Evolutionary conservation across 2,888 invertebrate species (phyloP), one percentile per base, ranked within the genome.

Genomic region (Pristionchus fissidentatus): DNA sequence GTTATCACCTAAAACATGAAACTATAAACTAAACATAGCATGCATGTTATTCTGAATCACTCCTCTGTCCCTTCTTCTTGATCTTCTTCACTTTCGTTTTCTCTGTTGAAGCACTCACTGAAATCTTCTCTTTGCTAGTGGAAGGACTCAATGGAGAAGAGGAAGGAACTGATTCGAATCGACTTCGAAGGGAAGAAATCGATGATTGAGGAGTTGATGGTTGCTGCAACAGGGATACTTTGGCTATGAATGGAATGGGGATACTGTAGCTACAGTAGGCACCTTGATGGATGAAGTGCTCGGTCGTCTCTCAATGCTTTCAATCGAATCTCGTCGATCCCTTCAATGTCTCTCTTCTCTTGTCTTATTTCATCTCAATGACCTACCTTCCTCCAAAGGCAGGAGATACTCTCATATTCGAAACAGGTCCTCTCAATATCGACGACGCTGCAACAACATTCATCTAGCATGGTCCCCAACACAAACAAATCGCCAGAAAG

Each of bases 241-340:
- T n/a, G n/a, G n/a, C n/a, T n/a, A n/a, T n/a, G n/a, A n/a, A n/a
- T n/a, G n/a, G n/a, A n/a, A n/a, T n/a, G n/a, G 10, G 19, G 19
- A 15, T 49, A 49, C 49, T 49, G 49, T 49, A 15, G 49, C 10
- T 49, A 15, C 19, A n/a, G 49, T 19, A 49, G 13, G 19, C 10
- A 49, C 49, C 49, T 49, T 49, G 19, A 15, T 49, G 10, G 73
- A 26, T 46, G 73, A 73, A 8, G 46, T 46, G 43, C 73, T 73
- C 13, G 46, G 73, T 73, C 73, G n/a, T 73, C 73, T 73, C 46
- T 73, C 73, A 22, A 73, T 35, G 38, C 73, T 73, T 13, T 73
- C 73, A 8, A 46, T 26, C 13, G 73, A 73, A 46, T 73, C 73
- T 15, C 73, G 43, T 46, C 73, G 7, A 26, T 46, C 43, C n/a